Conservation (phyloP, 2,797 vertebrate species). For the Sebastes nivosus region DNA sequence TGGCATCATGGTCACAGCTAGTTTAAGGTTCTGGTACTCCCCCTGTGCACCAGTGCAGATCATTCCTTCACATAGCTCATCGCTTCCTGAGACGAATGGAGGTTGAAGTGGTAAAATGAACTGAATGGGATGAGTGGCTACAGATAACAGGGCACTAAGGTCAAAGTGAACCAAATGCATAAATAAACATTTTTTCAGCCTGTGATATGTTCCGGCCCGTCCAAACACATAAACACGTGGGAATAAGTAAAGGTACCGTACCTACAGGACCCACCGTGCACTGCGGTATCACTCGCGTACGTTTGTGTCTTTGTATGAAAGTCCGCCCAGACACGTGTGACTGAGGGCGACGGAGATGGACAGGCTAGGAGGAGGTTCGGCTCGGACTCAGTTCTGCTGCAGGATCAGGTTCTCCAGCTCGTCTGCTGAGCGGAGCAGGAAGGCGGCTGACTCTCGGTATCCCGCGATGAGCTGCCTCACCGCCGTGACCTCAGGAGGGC, state of each 20-base stretch:
- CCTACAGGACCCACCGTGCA: conserved; percentile 70
- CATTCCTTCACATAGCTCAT: conserved; percentile 55
- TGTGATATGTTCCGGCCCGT: conserved; percentile 64
- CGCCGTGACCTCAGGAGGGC: conserved; percentile 95
- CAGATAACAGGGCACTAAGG: conserved; percentile 77
- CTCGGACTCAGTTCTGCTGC: conserved; percentile 94
- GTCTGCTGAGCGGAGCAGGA: conserved; percentile 97
- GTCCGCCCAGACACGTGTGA: conserved; percentile 50
- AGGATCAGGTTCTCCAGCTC: conserved; percentile 99
- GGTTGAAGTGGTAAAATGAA: conserved; percentile 66
- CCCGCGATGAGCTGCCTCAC: conserved; percentile 98
- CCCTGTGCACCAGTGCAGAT: conserved; percentile 27
- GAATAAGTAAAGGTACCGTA: conserved; percentile 60
- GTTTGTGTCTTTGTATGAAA: conserved; percentile 60
- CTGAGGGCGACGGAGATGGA: conserved; percentile 44
- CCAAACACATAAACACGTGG: conserved; percentile 56
- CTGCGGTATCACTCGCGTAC: conserved; percentile 59
- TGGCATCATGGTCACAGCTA: conserved; percentile 42
- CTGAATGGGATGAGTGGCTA: conserved; percentile 66
- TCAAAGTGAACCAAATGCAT: conserved; percentile 78
- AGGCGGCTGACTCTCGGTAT: conserved; percentile 96
- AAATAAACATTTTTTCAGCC: conserved; percentile 70
- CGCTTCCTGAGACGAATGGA: conserved; percentile 81
- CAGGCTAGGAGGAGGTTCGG: conserved; percentile 50
- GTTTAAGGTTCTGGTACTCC: conserved; percentile 33